Percentiles rank a stretch among this genome's conserved stretches.
Conservation (phyloP, 2,888 invertebrate genomes). For the Cephus sareptanus region DNA sequence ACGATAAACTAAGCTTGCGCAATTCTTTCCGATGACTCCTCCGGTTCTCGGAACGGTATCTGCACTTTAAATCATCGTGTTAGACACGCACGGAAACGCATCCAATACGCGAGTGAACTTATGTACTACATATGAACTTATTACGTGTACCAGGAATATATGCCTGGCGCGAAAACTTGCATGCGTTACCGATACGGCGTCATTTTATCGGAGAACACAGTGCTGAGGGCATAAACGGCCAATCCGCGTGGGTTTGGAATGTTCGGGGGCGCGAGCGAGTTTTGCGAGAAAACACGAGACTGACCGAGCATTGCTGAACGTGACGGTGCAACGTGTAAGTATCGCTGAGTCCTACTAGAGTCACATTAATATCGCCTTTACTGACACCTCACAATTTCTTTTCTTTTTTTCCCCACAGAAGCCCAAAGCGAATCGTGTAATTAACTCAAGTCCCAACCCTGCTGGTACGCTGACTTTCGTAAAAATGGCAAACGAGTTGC, state of each 20-base stretch:
- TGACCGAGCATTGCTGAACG: constrained; percentile 1
- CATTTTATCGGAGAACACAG: background rate
- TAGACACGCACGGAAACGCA: constrained; percentile 10
- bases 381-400: background rate
- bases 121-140: background rate
- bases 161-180: background rate
- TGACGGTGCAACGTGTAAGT: background rate
- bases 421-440: constrained; percentile 9
- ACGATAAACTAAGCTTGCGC: background rate
- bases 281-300: constrained; percentile 38
- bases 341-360: background rate
- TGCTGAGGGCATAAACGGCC: constrained; percentile 26
- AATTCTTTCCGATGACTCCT: background rate
- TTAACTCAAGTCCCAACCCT: constrained; percentile 13
- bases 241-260: constrained; percentile 56
- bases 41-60: background rate
- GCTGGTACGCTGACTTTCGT: background rate
- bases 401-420: background rate
- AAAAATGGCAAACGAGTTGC: constrained; percentile 20
- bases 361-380: background rate
- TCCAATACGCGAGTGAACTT: background rate
- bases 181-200: background rate
- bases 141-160: background rate
- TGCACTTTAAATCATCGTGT: constrained; percentile 28
- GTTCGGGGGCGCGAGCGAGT: constrained; percentile 49